Percentiles rank a stretch among this genome's conserved stretches.
Evolutionary conservation across 2,797 vertebrate species (phyloP).

Genomic region (Muscicapa comitata): DNA sequence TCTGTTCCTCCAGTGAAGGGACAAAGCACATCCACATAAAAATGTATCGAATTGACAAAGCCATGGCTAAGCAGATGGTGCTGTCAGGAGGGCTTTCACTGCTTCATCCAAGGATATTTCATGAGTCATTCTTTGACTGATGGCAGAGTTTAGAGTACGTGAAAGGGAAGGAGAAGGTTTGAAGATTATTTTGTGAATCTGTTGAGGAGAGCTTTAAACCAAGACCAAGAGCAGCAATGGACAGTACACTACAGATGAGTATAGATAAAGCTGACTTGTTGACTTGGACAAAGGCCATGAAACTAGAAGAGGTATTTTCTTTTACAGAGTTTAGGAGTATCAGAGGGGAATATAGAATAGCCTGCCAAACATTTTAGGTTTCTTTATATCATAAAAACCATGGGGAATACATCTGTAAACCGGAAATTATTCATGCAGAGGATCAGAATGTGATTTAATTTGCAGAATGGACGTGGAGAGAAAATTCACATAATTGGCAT

Average conservation of each 20-base stretch:
- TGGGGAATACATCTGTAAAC: not conserved
- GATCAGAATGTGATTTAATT: not conserved
- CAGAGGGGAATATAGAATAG: not conserved
- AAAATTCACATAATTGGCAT: not conserved
- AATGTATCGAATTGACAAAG: not conserved
- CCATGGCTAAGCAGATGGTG: constrained; percentile 19
- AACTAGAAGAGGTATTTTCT: not conserved
- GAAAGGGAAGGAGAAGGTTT: not conserved
- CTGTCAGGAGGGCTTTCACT: not conserved
- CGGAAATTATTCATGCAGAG: not conserved
- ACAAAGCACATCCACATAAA: not conserved
- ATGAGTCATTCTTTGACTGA: not conserved
- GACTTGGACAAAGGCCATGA: not conserved
- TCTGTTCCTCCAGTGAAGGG: not conserved
- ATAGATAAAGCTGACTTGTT: not conserved
- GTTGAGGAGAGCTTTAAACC: not conserved
- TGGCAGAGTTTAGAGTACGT: not conserved
- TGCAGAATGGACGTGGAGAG: not conserved
- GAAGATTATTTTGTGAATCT: not conserved
- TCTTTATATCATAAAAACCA: not conserved
- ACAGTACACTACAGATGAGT: not conserved
- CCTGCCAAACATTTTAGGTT: not conserved
- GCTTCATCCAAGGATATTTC: not conserved
- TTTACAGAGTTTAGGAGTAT: not conserved
- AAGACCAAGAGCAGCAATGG: not conserved